Base-by-base conservation (phyloP, 1,140 invertebrate genomes). In the Platyura marginata region DNA sequence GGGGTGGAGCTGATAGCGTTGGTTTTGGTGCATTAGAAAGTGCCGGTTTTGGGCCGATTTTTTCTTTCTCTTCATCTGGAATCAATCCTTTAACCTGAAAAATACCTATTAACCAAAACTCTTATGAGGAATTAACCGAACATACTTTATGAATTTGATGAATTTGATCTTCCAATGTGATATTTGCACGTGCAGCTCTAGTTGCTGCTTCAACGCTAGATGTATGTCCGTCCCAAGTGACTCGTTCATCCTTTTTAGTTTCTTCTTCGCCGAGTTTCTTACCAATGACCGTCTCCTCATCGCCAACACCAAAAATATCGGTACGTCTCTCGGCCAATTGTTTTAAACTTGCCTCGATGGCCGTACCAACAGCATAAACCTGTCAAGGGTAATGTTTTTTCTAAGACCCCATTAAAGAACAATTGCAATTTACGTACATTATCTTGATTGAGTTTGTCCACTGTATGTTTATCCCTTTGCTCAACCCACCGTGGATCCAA, bases 291-390 rank as follows among this genome's bases (percentile, higher is more conserved):
- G 94, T 96, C 71, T 98, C 95, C 62, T 98, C 93, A 54, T 90
- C 88, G 47, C 94, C 95, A 44, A 90, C 83, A 70, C 96, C 96
- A 61, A 99, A 99, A 65, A 99, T 99, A 75, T 99, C 96, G 3
- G 95, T 97, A 82, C 96, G 88, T 50, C 94, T 75, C 57, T 98
- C 94, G 0, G 94, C 95, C 48, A 99, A 68, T 54, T 93, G 80
- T 59, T 95, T 96, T 51, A 98, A 74, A 58, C 86, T 95, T 10
- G 81, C 88, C 49, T 95, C 90, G 52, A 99, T 97, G 16, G 90
- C 87, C 19, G 87, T 78, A 18, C 87, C 88, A 43, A 76, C 75
- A 3, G 85, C 89, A 59, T 81, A 91, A 0, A 89, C 85, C 33
- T 82, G 80, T 51, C 13, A 6, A 29, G 25, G 25, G 13, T 8